Evolutionary conservation across 2,888 invertebrate genomes (phyloP), one percentile per base, ranked within the genome.

Genomic region (Drymonia ruficornis): DNA sequence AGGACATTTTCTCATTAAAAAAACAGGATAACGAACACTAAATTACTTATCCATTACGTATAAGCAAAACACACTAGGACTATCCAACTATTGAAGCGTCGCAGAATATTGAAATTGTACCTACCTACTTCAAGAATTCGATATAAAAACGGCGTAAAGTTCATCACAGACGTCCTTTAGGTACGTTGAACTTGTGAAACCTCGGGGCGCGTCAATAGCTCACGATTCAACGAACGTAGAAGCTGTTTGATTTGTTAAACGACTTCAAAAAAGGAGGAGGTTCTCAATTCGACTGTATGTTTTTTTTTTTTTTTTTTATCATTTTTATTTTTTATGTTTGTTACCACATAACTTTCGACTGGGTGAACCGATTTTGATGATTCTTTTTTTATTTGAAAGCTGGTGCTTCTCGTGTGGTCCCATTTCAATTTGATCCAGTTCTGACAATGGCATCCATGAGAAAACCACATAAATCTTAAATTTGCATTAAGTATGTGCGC

Each of bases 161-260:
- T 67, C 58, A 70, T 59, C 47, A 52, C 44, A 65, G 58, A 59
- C 61, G 65, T 70, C 71, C 67, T 71, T 65, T 43, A 40, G 42
- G 73, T 53, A 52, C 68, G 52, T 58, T 72, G 71, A 71, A 71
- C 73, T 65, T 61, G 45, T 52, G n/a, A 55, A 57, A 52, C 45
- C 55, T 58, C 49, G 61, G 45, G 50, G 47, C 67, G 58, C 63
- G 65, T 67, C 70, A 70, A 56, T 57, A 60, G 49, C 57, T 51
- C 48, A 56, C 54, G 49, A 46, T 46, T 46, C 46, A 46, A 13
- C 28, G 28, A 62, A 65, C 49, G 56, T 56, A 50, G 45, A 44
- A 36, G 52, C 50, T 40, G 52, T 57, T 53, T 55, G 58, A 67
- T 65, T 65, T 65, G 73, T 67, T n/a, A n/a, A n/a, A n/a, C n/a